Percentiles rank a stretch among this genome's conserved stretches.
phyloP scores from a whole-genome alignment of 2,113 vertebrate species.

The Sciurus niger region DNA sequence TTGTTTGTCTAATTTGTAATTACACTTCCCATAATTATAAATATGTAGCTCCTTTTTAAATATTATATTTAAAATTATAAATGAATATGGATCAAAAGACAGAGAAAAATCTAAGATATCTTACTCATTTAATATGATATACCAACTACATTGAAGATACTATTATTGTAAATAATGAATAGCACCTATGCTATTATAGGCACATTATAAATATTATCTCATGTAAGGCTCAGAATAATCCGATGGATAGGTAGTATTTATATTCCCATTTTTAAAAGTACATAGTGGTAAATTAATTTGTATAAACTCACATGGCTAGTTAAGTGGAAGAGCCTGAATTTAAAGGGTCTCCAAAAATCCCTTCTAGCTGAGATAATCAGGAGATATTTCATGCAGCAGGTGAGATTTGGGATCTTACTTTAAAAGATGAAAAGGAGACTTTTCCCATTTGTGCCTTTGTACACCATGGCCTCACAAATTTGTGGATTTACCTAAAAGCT shows the following conservation, averaged over 20 bases:
- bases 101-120: constrained; percentile 57
- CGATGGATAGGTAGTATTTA: background rate
- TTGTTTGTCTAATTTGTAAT: constrained; percentile 40
- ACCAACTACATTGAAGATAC: background rate
- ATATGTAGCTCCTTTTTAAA: constrained; percentile 29
- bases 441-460: background rate
- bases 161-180: constrained; percentile 58
- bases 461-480: background rate
- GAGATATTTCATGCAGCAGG: background rate
- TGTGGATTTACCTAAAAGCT: background rate
- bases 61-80: constrained; percentile 63
- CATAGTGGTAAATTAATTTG: constrained; percentile 2
- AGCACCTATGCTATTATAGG: background rate
- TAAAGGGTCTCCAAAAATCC: constrained; percentile 44
- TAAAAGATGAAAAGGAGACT: background rate
- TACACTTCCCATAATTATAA: constrained; percentile 42
- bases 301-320: background rate
- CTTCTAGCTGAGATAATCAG: constrained; percentile 22
- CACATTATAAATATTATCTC: constrained; percentile 41
- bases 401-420: background rate
- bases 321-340: constrained; percentile 5
- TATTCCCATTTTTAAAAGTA: background rate
- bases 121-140: constrained; percentile 45
- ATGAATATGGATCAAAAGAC: background rate
- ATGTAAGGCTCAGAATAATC: constrained; percentile 10